Base-by-base conservation (phyloP, 2,113 vertebrate species). In the Calypte anna region DNA sequence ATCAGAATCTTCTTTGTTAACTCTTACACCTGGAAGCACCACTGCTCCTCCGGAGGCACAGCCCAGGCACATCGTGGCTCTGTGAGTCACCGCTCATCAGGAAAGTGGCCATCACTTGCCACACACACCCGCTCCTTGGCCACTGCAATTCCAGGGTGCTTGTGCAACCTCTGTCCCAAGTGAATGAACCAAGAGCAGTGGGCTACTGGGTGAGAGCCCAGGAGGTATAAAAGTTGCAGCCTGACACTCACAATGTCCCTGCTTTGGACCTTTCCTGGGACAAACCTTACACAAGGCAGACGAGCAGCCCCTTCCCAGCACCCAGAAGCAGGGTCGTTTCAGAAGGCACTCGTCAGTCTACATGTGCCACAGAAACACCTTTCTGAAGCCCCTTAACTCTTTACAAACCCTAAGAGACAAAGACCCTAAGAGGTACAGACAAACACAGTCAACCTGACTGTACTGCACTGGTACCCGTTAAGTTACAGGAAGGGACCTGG, bases 81-180 rank as follows among this genome's bases (percentile, higher is more conserved):
- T 31, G 77, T 33, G 46, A 74, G 43, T 69, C 66, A 20, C 40
- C 20, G 55, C 44, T 64, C 31, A 9, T 12, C 31, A 19, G 87
- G 40, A 55, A 75, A 46, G 48, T 0, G 0, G 27, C 27, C 1
- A 3, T 24, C 59, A 58, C 54, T 82, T 46, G 43, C 81, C 1
- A 0, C 15, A 27, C 0, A 1, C 17, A 33, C 23, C 51, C 1
- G 0, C 46, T 48, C 66, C 57, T 63, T 38, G 20, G 62, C 61
- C 6, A 2, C 1, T 23, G 55, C 0, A 1, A 54, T 59, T 1
- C 4, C 2, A 3, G 8, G 5, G 27, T 10, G 21, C 31, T 79
- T 55, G 73, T 55, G 51, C 63, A 84, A 80, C 36, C 68, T 66
- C 74, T 23, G n/a, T 64, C 43, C 53, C 73, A 40, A 12, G 5